Evolutionary conservation across 1,140 invertebrate genomes (phyloP).

Genomic region (Drosophila ironensis): DNA sequence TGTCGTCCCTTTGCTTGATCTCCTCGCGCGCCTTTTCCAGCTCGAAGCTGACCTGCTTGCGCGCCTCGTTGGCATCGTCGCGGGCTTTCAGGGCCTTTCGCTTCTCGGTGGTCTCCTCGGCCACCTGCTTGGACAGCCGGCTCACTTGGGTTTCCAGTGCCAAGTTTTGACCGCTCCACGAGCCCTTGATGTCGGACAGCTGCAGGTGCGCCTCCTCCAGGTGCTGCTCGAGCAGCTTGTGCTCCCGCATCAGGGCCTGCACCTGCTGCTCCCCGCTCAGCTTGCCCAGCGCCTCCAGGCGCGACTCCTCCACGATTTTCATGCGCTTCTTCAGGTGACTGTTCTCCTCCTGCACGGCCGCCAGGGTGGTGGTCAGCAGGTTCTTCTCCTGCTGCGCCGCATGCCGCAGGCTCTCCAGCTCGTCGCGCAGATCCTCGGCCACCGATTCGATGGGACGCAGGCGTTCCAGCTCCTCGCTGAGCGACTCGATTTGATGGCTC

Average conservation of each 20-base stretch:
- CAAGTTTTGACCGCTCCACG: constrained; percentile 94
- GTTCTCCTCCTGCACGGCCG: constrained; percentile 84
- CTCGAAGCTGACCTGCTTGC: constrained; percentile 86
- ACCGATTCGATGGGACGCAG: constrained; percentile 86
- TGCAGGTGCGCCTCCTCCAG: constrained; percentile 92
- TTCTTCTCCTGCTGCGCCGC: constrained; percentile 84
- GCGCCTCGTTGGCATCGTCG: constrained; percentile 85
- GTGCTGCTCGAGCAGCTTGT: constrained; percentile 88
- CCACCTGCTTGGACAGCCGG: constrained; percentile 89
- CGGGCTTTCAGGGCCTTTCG: constrained; percentile 88
- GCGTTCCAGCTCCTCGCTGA: constrained; percentile 85
- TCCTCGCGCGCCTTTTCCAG: constrained; percentile 88
- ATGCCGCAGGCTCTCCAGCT: constrained; percentile 84
- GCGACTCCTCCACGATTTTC: constrained; percentile 84
- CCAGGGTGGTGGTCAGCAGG: constrained; percentile 83
- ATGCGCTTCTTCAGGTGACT: constrained; percentile 85
- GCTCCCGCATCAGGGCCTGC: constrained; percentile 83
- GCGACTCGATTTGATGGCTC: constrained; percentile 84
- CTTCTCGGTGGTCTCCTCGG: constrained; percentile 90
- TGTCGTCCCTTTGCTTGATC: constrained; percentile 87
- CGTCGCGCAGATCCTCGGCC: constrained; percentile 86
- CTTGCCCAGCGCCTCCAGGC: constrained; percentile 58
- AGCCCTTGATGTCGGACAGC: constrained; percentile 92
- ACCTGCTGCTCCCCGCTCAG: constrained; percentile 85
- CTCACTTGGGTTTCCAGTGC: constrained; percentile 92